These are phyloP conservation scores for Astreopora myriophthalma DNA, from an alignment of 64 coral and sea anemone genomes.

Conservation along the genomic window DNA sequence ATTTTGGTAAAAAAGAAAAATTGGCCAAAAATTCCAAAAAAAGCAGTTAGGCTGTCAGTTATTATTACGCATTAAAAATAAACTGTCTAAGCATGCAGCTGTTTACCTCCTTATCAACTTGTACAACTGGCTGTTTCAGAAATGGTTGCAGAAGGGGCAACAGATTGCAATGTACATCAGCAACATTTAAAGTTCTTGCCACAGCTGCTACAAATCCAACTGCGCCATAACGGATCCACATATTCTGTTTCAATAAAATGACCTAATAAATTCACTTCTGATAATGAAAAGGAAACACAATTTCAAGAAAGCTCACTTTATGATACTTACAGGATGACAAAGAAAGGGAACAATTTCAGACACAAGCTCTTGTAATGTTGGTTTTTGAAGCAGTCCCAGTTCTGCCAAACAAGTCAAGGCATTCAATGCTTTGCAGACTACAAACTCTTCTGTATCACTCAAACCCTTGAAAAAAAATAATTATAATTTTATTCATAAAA, in stretches of 20 bases:
- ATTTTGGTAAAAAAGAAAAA: no score
- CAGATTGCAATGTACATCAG: constrained; percentile 92
- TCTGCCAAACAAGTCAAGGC: constrained; percentile 95
- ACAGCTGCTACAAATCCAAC: constrained; percentile 90
- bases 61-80: no score
- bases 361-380: constrained; percentile 87
- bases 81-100: not conserved
- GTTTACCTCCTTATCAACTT: constrained; percentile 78
- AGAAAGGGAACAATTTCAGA: constrained; percentile 88
- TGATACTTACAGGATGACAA: constrained; percentile 88
- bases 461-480: constrained; percentile 74
- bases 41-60: no score
- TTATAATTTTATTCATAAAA: not conserved
- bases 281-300: not conserved
- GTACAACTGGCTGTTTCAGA: constrained; percentile 80
- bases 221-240: constrained; percentile 96
- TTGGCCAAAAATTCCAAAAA: no score
- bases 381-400: constrained; percentile 91
- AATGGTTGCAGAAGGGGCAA: constrained; percentile 82
- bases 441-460: constrained; percentile 97
- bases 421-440: constrained; percentile 93
- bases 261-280: not conserved
- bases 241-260: constrained; percentile 50
- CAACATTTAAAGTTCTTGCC: constrained; percentile 75
- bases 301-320: not conserved